Conservation (phyloP, 2,797 vertebrate genomes). For the Eupleurogrammus muticus region DNA sequence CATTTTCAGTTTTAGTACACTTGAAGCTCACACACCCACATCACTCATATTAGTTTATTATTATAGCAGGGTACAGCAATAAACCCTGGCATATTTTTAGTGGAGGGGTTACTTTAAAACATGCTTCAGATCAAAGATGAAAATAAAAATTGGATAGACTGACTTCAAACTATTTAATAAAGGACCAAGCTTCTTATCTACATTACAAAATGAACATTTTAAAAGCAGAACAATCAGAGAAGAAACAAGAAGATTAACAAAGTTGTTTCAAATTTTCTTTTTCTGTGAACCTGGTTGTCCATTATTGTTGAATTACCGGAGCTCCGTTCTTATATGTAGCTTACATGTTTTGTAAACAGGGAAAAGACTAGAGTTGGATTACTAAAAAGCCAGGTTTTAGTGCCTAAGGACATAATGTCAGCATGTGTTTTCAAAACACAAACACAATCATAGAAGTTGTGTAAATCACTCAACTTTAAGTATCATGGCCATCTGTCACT, state of each 20-base stretch:
- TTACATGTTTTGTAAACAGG: not conserved
- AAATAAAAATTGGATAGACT: slow-evolving; percentile 3
- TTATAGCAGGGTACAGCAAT: no score
- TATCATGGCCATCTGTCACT: slow-evolving; percentile 66
- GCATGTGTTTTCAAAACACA: slow-evolving; percentile 8
- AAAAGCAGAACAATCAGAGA: not conserved
- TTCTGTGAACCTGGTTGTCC: not conserved
- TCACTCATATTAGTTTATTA: no score
- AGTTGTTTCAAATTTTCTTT: not conserved
- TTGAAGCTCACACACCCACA: no score
- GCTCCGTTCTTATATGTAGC: not conserved
- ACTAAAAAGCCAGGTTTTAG: not conserved
- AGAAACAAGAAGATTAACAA: not conserved
- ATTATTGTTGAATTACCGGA: no score
- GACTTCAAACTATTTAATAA: slow-evolving; percentile 10
- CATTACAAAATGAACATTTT: not conserved
- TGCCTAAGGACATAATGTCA: slow-evolving; percentile 8
- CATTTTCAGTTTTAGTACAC: no score
- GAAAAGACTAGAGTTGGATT: not conserved
- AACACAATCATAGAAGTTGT: slow-evolving; percentile 17
- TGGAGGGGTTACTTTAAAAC: no score
- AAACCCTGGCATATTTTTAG: no score
- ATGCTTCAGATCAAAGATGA: slow-evolving; percentile 5
- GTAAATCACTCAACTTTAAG: slow-evolving; percentile 51
- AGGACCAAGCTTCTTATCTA: not conserved